Base-by-base conservation (phyloP, 1,140 invertebrate species). In the Acromyrmex charruanus region DNA sequence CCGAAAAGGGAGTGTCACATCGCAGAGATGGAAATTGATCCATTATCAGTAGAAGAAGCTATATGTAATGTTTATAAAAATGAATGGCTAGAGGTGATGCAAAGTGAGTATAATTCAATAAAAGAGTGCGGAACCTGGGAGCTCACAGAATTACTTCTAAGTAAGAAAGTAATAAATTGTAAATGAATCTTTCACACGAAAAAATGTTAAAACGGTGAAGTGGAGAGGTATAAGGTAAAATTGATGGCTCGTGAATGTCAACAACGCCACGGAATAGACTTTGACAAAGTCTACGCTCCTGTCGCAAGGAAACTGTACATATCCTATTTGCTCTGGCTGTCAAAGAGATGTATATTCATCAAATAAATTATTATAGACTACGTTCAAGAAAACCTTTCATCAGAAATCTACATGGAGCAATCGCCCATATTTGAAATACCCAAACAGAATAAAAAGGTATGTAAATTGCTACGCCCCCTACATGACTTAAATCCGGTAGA, bases 161-260 rank as follows among this genome's bases (percentile, higher is more conserved):
- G 93, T 7, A 89, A 71, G 10, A 93, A 92, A 77, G 14, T 89
- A 9, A 92, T 94, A 12, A 84, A 86, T 21, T 93, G 90, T 39
- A 93, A 90, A 85, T 94, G 94, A 93, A 90, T 94, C 0, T 95
- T 94, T 55, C 89, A 92, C 18, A 87, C 93, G 10, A 94, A 94
- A 75, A 81, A 77, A 66, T 63, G 90, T 69, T 61, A 91, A 86
- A 89, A 89, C 77, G 58, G 89, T 91, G 5, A 88, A 84, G 89
- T 91, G 5, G 89, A 84, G n/a, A 87, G 72, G 65, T 94, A 90
- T 31, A 94, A 95, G 80, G 95, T 95, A 3, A 88, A 94, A 68
- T 89, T 95, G 53, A 93, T 96, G 0, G 93, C 94, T 14, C 91
- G 93, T 89, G 90, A 93, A 68, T 72, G 92, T 77, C 61, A 75